These are phyloP conservation scores for Melanotaenia pygmaea DNA, from an alignment of 2,797 vertebrate species.

Conservation along the genomic window DNA sequence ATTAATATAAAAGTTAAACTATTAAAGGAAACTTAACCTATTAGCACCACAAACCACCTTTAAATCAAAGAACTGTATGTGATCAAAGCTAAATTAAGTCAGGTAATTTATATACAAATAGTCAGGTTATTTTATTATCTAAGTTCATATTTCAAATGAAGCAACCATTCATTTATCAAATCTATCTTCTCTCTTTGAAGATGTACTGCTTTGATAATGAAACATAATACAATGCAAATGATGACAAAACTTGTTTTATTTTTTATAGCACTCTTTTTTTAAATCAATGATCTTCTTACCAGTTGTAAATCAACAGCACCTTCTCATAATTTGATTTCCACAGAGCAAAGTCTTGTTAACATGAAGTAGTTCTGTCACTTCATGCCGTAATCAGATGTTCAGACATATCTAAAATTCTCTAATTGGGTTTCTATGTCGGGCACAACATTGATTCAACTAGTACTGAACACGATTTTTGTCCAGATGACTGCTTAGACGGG, in stretches of 20 bases:
- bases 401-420: neutral
- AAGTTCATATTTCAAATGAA: neutral
- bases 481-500: slow-evolving; percentile 29
- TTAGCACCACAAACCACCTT: neutral
- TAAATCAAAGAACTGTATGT: neutral
- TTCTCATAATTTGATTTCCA: slow-evolving; percentile 13
- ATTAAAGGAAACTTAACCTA: neutral
- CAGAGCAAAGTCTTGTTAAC: slow-evolving; percentile 28
- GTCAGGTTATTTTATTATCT: neutral
- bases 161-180: neutral
- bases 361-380: slow-evolving; percentile 22
- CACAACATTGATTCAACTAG: neutral
- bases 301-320: neutral
- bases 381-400: slow-evolving; percentile 20
- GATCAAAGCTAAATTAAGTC: slow-evolving; percentile 1
- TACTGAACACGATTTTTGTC: slow-evolving; percentile 28
- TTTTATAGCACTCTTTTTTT: neutral
- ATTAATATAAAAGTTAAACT: neutral
- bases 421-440: neutral
- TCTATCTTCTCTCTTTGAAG: neutral
- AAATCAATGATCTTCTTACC: neutral
- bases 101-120: neutral
- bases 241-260: neutral
- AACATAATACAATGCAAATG: neutral
- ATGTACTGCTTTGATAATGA: neutral